These are phyloP conservation scores for Steatornis caripensis DNA, from an alignment of 2,113 vertebrate genomes.

Conservation along the genomic window DNA sequence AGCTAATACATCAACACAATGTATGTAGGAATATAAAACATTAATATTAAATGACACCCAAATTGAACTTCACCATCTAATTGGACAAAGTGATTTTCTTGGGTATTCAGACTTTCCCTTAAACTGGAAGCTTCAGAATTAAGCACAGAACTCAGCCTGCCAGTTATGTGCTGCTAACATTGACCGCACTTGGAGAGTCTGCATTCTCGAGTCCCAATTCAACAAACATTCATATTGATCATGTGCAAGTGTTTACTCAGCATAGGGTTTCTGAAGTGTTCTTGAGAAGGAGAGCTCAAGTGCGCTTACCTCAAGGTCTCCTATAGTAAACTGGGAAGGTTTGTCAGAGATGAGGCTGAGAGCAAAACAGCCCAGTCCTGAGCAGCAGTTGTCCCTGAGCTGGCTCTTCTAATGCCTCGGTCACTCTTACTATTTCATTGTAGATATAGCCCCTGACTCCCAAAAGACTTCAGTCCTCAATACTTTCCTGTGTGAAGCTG, in stretches of 20 bases:
- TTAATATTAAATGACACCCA: not conserved
- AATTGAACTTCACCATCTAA: not conserved
- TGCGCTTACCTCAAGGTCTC: conserved; percentile 29
- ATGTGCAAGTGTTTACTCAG: not conserved
- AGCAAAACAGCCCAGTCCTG: not conserved
- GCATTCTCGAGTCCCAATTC: conserved; percentile 4
- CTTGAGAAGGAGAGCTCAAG: not conserved
- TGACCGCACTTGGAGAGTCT: not conserved
- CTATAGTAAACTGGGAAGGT: not conserved
- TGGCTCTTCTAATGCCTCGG: not conserved
- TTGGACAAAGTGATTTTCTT: not conserved
- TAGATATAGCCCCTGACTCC: not conserved
- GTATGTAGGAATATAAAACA: not conserved
- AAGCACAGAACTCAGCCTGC: not conserved
- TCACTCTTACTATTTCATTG: not conserved
- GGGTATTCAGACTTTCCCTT: not conserved
- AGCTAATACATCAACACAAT: not conserved
- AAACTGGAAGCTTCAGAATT: not conserved
- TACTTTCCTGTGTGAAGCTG: not conserved
- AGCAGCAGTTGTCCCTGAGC: not conserved
- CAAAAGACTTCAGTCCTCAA: not conserved
- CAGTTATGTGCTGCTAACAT: not conserved
- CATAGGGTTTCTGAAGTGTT: not conserved
- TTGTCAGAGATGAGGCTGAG: not conserved
- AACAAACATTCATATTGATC: not conserved